Evolutionary conservation across 2,888 invertebrate genomes (phyloP).

Genomic region (Eretmocerus hayati): DNA sequence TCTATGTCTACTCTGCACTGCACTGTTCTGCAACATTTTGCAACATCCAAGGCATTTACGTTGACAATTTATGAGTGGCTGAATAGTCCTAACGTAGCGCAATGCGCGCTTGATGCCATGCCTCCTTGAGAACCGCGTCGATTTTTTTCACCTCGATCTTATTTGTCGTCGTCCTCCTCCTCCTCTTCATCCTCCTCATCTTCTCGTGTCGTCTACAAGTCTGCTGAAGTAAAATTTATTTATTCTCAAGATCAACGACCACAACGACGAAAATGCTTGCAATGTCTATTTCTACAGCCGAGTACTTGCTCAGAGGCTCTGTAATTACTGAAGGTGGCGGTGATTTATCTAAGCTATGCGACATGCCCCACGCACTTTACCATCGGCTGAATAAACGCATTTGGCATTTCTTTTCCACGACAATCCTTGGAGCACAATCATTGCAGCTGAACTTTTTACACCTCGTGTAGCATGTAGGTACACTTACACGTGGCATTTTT

Average conservation of each 20-base stretch:
- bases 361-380: slow-evolving; percentile 27
- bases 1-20: no score
- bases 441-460: no score
- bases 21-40: no score
- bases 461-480: no score
- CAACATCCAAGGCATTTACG: slow-evolving; percentile 17
- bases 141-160: slow-evolving; percentile 9
- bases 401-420: no score
- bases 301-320: slow-evolving; percentile 25
- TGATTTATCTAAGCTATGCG: slow-evolving; percentile 28
- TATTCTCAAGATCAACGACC: background rate
- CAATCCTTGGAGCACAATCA: no score
- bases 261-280: no score
- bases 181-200: background rate
- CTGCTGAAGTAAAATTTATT: no score
- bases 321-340: slow-evolving; percentile 25
- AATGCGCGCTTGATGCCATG: no score
- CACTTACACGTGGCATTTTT: no score
- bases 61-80: slow-evolving; percentile 17
- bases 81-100: no score
- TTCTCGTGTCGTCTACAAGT: background rate
- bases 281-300: slow-evolving; percentile 25
- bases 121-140: no score
- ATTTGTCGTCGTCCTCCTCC: slow-evolving; percentile 5
- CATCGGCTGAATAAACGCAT: slow-evolving; percentile 20